Base-by-base conservation (phyloP, 1,140 invertebrate species). In the Thaumatotibia leucotreta region DNA sequence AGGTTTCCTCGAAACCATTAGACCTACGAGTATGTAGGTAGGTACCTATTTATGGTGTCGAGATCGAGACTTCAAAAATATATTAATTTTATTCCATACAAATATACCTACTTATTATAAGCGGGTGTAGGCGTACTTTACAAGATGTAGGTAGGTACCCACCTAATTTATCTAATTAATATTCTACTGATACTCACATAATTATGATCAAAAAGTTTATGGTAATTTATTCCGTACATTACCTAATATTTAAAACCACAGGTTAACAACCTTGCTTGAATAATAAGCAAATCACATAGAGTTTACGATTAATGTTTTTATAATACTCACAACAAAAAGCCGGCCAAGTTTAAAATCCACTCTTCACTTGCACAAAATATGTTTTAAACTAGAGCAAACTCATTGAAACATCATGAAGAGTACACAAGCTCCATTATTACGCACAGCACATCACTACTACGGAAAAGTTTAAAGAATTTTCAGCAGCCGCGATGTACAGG, bases 301-400 rank as follows among this genome's bases (percentile, higher is more conserved):
- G 23, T 27, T 27, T 29, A 58, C 27, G 24, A 4, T 3, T 58
- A 58, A 58, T 27, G 39, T 58, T 58, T 58, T 58, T 58, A 58
- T 27, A 58, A 58, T 58, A 58, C 52, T 58, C 24, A 58, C 52
- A 29, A 58, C 52, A 58, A 58, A 58, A 58, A 58, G 52, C 52
- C 24, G 52, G 52, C 4, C 27, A 14, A 31, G 50, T 23, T 27
- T 1, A 58, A 58, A 58, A 58, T 58, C 52, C 52, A 58, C 52
- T 24, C 3, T 10, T 27, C 52, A 58, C 52, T 24, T 29, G 52
- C 52, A 58, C 52, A 17, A 58, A 24, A 5, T 29, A 27, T 22
- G 52, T 9, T 58, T 58, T 8, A 31, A 29, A 58, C 23, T n/a
- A n/a, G 27, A 58, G 17, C 11, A 14, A 58, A 58, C 23, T 27